These are phyloP conservation scores for Kuschelorhynchus macadamiae DNA, from an alignment of 2,888 invertebrate genomes.

Conservation along the genomic window DNA sequence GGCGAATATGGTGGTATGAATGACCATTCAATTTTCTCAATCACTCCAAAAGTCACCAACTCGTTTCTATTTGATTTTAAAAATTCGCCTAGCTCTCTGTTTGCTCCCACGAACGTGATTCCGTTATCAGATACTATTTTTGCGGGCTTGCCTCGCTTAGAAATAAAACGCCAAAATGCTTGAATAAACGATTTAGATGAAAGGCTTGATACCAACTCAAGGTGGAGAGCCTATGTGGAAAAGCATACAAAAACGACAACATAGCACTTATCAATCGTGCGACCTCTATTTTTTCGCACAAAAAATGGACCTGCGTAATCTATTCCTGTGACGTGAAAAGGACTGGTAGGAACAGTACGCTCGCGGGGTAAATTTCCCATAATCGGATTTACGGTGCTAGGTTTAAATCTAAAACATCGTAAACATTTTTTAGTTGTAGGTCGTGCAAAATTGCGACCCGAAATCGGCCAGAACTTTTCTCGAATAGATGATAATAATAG, in stretches of 20 bases:
- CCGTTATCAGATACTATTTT: constrained; percentile 51
- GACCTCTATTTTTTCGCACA: not conserved
- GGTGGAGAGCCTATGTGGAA: constrained; percentile 52
- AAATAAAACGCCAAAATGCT: constrained; percentile 53
- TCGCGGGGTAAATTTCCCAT: constrained; percentile 34
- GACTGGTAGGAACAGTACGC: constrained; percentile 22
- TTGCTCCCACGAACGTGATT: no score
- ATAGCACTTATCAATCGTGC: constrained; percentile 24
- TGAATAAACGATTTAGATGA: constrained; percentile 50
- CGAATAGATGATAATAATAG: constrained; percentile 37
- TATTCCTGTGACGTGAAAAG: constrained; percentile 31
- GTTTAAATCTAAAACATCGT: constrained; percentile 19
- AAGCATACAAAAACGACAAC: constrained; percentile 52
- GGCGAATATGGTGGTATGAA: no score
- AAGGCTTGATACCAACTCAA: constrained; percentile 52
- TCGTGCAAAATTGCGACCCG: constrained; percentile 35
- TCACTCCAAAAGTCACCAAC: no score
- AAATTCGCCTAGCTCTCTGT: no score
- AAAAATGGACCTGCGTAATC: constrained; percentile 44
- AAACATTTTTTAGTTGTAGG: constrained; percentile 18
- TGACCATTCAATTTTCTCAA: no score
- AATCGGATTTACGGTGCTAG: not conserved
- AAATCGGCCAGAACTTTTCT: constrained; percentile 38
- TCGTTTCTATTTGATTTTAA: no score
- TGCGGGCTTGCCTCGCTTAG: constrained; percentile 53